phyloP scores from a whole-genome alignment of 2,113 vertebrate genomes.

The Illadopsis cleaveri region DNA sequence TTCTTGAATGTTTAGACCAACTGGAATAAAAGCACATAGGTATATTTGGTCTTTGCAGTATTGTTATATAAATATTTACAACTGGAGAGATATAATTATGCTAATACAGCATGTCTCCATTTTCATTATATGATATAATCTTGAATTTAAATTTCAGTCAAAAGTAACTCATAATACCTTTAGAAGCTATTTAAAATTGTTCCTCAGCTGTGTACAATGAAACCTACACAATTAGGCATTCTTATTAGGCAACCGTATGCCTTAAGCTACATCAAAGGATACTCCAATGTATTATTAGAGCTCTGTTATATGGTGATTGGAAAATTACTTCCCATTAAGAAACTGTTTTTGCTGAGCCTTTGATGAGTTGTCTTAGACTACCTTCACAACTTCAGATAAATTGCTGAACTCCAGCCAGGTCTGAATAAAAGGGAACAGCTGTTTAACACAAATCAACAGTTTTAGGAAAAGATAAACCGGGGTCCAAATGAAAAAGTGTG shows the following conservation, averaged over 20 bases:
- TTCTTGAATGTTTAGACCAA: slow-evolving; percentile 1
- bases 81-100: slow-evolving; percentile 5
- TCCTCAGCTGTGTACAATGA: not conserved
- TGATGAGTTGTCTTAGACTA: not conserved
- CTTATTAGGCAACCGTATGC: not conserved
- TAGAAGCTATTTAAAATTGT: not conserved
- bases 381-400: not conserved
- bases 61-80: slow-evolving; percentile 36
- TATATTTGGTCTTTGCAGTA: not conserved
- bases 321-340: slow-evolving; percentile 54
- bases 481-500: not conserved
- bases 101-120: not conserved
- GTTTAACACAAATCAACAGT: not conserved
- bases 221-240: not conserved
- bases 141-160: not conserved
- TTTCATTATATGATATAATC: not conserved
- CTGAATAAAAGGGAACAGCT: slow-evolving; percentile 20
- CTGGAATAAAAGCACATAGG: not conserved
- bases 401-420: not conserved
- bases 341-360: slow-evolving; percentile 3
- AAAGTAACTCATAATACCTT: not conserved
- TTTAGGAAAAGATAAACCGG: not conserved
- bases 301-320: not conserved
- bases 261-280: slow-evolving; percentile 13
- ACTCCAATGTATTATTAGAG: not conserved